phyloP scores from a whole-genome alignment of 2,113 vertebrate species.

The Sphyrna mokarran region DNA sequence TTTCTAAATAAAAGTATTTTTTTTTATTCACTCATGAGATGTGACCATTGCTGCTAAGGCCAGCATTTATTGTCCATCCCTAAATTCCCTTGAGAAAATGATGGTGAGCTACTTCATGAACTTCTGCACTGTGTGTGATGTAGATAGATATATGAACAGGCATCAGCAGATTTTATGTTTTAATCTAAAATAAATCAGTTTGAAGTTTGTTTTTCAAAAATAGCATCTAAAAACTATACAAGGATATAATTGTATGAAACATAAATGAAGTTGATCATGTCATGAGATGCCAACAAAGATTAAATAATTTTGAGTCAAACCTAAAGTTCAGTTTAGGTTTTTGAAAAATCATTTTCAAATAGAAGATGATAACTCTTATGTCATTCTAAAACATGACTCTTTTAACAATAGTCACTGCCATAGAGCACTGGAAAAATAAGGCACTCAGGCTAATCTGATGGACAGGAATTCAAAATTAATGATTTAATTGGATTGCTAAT shows the following conservation, averaged over 20 bases:
- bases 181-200: background rate
- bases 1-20: background rate
- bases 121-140: too few relatives aligned
- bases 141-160: too few relatives aligned
- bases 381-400: background rate
- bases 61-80: too few relatives aligned
- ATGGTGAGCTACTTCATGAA: too few relatives aligned
- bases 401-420: too few relatives aligned
- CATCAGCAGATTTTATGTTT: background rate
- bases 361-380: background rate
- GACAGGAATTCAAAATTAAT: too few relatives aligned
- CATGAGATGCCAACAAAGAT: background rate
- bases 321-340: background rate
- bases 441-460: too few relatives aligned
- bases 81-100: too few relatives aligned
- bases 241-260: background rate
- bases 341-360: background rate
- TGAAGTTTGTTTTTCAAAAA: background rate
- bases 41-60: too few relatives aligned
- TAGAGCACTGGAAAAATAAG: too few relatives aligned
- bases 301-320: background rate
- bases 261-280: background rate
- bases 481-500: too few relatives aligned
- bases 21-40: too few relatives aligned
- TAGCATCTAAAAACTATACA: background rate